These are phyloP conservation scores for Gymnopithys bicolor DNA, from an alignment of 2,797 vertebrate species.

Conservation along the genomic window DNA sequence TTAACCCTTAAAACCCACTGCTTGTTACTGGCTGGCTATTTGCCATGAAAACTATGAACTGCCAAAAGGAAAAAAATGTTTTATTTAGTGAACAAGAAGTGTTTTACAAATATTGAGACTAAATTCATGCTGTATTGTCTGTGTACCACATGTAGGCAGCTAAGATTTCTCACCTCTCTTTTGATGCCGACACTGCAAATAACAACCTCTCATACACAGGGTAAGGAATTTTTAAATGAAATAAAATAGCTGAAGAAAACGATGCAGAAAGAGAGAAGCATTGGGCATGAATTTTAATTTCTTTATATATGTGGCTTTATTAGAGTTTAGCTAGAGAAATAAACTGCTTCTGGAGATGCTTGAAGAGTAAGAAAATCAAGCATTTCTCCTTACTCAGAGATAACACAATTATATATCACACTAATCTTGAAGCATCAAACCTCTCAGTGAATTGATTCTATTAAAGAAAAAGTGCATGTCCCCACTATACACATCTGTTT, in stretches of 20 bases:
- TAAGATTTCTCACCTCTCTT: not conserved
- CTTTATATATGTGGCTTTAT: not conserved
- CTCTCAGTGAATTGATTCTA: not conserved
- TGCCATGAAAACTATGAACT: not conserved
- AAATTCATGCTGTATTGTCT: not conserved
- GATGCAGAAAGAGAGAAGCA: not conserved
- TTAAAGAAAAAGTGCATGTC: not conserved
- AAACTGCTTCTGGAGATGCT: not conserved
- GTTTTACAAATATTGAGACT: not conserved
- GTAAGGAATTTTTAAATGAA: not conserved
- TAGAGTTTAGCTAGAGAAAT: not conserved
- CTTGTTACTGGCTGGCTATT: not conserved
- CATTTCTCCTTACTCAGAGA: not conserved
- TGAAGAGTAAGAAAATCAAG: not conserved
- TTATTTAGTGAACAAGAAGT: not conserved
- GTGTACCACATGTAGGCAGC: not conserved
- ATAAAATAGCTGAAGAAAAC: not conserved
- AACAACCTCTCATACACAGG: not conserved
- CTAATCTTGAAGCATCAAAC: not conserved
- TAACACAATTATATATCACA: not conserved
- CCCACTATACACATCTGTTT: not conserved
- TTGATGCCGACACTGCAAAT: not conserved
- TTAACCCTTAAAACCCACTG: not conserved
- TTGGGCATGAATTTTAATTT: not conserved
- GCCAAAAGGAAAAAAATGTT: not conserved